phyloP scores from a whole-genome alignment of 2,888 invertebrate genomes.

The Mimachlamys varia region DNA sequence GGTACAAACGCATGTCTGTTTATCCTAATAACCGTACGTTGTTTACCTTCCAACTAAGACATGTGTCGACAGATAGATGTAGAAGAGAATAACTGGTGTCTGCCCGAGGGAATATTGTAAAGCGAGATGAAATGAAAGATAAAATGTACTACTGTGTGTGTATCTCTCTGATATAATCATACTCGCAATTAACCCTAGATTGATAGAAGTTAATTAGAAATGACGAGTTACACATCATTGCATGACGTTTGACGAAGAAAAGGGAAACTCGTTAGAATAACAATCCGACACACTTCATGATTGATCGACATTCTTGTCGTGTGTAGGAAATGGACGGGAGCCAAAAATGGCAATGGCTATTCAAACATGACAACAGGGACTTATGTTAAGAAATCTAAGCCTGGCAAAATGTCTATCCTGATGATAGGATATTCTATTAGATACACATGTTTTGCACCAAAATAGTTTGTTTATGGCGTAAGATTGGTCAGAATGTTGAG shows the following conservation, averaged over 20 bases:
- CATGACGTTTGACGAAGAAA: too few relatives aligned
- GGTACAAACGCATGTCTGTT: not conserved
- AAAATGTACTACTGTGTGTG: not conserved
- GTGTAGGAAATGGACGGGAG: not conserved
- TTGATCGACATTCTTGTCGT: not conserved
- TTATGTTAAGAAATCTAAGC: not conserved
- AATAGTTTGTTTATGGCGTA: not conserved
- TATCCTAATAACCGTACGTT: not conserved
- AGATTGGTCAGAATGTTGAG: conserved; percentile 1
- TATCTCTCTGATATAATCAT: not conserved
- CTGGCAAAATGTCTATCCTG: not conserved
- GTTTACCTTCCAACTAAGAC: not conserved
- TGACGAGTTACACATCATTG: too few relatives aligned
- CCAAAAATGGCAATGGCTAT: conserved; percentile 7
- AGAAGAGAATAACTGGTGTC: not conserved
- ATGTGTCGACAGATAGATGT: not conserved
- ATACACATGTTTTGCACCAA: not conserved
- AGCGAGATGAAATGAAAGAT: not conserved
- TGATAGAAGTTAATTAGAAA: too few relatives aligned
- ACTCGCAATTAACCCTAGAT: not conserved
- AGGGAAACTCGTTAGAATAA: not conserved
- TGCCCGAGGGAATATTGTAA: not conserved
- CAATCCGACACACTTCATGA: not conserved
- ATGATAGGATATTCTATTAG: not conserved
- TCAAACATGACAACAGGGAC: not conserved